A percentile compares a stretch with the other conserved stretches of the same genome.
Evolutionary conservation across 2,113 vertebrate genomes (phyloP).

Genomic region (Phylloscopus trochiloides): DNA sequence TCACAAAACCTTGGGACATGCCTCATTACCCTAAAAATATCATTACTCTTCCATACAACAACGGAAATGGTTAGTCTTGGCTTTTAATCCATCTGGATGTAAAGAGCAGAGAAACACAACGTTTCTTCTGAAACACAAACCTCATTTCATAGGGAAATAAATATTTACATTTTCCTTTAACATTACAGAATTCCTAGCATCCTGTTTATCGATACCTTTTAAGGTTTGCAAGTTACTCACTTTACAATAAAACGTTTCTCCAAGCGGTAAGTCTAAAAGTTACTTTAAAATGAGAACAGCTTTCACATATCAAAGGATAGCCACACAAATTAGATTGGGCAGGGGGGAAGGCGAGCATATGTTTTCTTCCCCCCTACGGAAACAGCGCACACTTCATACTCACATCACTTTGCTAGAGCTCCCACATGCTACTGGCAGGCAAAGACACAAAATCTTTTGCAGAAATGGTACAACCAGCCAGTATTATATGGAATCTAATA

Average conservation of each 20-base stretch:
- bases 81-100: not conserved
- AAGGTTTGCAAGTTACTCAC: not conserved
- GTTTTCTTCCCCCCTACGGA: not conserved
- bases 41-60: not conserved
- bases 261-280: not conserved
- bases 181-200: not conserved
- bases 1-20: not conserved
- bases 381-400: not conserved
- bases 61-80: not conserved
- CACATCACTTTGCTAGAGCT: not conserved
- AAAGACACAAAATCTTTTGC: not conserved
- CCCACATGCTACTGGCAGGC: not conserved
- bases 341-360: not conserved
- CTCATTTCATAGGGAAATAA: not conserved
- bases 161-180: constrained; percentile 27
- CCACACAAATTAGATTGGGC: not conserved
- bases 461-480: not conserved
- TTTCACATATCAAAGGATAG: not conserved
- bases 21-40: not conserved
- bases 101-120: not conserved
- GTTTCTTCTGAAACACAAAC: not conserved
- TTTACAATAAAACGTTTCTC: not conserved
- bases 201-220: constrained; percentile 32
- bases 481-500: not conserved
- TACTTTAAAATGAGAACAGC: not conserved